Conservation (phyloP, 2,888 invertebrate species). For the Notodonta dromedarius region DNA sequence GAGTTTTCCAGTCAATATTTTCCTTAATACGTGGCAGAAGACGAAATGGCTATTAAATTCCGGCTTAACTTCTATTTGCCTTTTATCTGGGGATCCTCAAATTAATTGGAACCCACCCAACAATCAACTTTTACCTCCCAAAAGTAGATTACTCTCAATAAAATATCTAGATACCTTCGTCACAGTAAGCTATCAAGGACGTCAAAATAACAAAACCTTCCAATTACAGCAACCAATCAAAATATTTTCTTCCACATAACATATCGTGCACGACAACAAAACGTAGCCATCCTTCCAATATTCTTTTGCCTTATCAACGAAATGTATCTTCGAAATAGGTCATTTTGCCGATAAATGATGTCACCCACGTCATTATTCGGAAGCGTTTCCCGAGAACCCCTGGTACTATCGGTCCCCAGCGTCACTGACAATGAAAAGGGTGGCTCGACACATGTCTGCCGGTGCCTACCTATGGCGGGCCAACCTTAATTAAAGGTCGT, state of each 20-base stretch:
- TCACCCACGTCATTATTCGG: conserved; percentile 6
- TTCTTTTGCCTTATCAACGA: conserved; percentile 1
- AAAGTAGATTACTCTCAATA: too few relatives aligned
- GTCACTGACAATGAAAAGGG: conserved; percentile 67
- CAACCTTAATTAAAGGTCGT: conserved; percentile 69
- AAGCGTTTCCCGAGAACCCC: conserved; percentile 16
- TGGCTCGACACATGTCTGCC: conserved; percentile 56
- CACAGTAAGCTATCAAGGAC: too few relatives aligned
- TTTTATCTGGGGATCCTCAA: too few relatives aligned
- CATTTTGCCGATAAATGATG: conserved; percentile 3
- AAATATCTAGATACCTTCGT: too few relatives aligned
- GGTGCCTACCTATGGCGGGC: conserved; percentile 37
- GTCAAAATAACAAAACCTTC: too few relatives aligned
- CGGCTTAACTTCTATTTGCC: too few relatives aligned
- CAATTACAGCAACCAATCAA: not conserved
- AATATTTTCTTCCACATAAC: not conserved
- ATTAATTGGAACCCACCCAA: too few relatives aligned
- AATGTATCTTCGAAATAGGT: conserved; percentile 1
- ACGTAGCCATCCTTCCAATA: not conserved
- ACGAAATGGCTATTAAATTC: too few relatives aligned
- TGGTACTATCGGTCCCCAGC: conserved; percentile 18
- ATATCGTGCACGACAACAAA: not conserved
- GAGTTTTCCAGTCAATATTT: too few relatives aligned
- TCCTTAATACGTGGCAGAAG: too few relatives aligned
- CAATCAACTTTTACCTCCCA: too few relatives aligned